phyloP scores from a whole-genome alignment of 2,888 invertebrate genomes.

The Acleris literana region DNA sequence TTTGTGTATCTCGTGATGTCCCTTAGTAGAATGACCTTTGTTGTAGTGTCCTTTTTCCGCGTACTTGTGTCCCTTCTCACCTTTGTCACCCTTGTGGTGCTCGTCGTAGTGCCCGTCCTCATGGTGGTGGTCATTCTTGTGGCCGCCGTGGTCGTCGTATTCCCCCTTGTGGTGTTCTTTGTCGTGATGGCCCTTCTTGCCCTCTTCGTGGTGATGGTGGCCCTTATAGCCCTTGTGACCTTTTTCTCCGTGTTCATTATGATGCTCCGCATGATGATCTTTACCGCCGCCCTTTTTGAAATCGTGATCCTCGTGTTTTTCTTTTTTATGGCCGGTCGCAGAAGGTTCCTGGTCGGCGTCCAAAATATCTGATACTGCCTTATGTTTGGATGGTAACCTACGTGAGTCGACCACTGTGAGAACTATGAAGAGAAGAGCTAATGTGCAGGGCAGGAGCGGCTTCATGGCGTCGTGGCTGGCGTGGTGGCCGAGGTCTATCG shows the following conservation, averaged over 20 bases:
- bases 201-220: constrained; percentile 87
- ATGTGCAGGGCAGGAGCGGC: constrained; percentile 45
- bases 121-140: constrained; percentile 86
- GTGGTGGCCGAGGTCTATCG: constrained; percentile 56
- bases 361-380: constrained; percentile 44
- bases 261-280: constrained; percentile 86
- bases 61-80: constrained; percentile 86
- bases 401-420: constrained; percentile 59
- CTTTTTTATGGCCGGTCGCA: constrained; percentile 77
- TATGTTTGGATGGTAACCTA: constrained; percentile 53
- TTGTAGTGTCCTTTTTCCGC: constrained; percentile 89
- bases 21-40: constrained; percentile 93
- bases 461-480: constrained; percentile 57
- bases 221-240: constrained; percentile 89
- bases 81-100: constrained; percentile 86
- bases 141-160: constrained; percentile 85
- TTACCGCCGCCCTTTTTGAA: constrained; percentile 86
- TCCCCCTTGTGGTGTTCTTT: constrained; percentile 86
- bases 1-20: constrained; percentile 93
- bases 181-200: constrained; percentile 89
- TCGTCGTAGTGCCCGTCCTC: constrained; percentile 86
- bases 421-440: constrained; percentile 61
- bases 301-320: constrained; percentile 72
- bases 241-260: constrained; percentile 86
- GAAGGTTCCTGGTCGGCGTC: constrained; percentile 66